Percentiles rank a stretch among this genome's conserved stretches.
phyloP scores from a whole-genome alignment of 2,888 invertebrate species.

The Pammene fasciana region DNA sequence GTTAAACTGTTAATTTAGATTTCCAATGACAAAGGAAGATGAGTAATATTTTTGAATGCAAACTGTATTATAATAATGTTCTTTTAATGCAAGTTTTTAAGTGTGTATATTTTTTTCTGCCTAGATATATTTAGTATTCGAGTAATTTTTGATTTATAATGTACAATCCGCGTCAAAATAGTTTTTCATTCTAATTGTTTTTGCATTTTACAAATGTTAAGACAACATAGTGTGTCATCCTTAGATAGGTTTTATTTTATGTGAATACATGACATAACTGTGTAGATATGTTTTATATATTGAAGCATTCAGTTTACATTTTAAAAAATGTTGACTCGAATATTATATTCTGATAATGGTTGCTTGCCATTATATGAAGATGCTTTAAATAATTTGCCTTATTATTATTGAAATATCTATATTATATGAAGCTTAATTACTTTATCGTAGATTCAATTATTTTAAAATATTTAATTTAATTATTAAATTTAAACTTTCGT shows the following conservation, averaged over 20 bases:
- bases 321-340: slow-evolving; percentile 62
- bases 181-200: slow-evolving; percentile 1
- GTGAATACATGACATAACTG: slow-evolving; percentile 53
- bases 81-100: slow-evolving; percentile 8
- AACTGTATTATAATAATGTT: slow-evolving; percentile 13
- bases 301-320: slow-evolving; percentile 17
- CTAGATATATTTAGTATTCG: slow-evolving; percentile 14
- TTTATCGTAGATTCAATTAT: slow-evolving; percentile 24
- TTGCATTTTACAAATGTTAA: slow-evolving; percentile 25
- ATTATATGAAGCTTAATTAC: slow-evolving; percentile 2
- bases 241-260: slow-evolving; percentile 48
- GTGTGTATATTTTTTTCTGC: slow-evolving; percentile 19
- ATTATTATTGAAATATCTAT: slow-evolving; percentile 24
- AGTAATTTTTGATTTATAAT: slow-evolving; percentile 17
- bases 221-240: slow-evolving; percentile 17
- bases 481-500: too few relatives aligned
- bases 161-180: slow-evolving; percentile 5
- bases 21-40: background rate
- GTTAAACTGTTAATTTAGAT: background rate
- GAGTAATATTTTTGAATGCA: slow-evolving; percentile 13
- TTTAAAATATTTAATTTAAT: slow-evolving; percentile 39
- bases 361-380: slow-evolving; percentile 65
- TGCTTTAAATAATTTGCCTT: slow-evolving; percentile 49
- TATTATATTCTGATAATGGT: slow-evolving; percentile 55
- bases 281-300: slow-evolving; percentile 51